Evolutionary conservation across 1,140 invertebrate genomes (phyloP).

Genomic region (Euglossa dilemma): DNA sequence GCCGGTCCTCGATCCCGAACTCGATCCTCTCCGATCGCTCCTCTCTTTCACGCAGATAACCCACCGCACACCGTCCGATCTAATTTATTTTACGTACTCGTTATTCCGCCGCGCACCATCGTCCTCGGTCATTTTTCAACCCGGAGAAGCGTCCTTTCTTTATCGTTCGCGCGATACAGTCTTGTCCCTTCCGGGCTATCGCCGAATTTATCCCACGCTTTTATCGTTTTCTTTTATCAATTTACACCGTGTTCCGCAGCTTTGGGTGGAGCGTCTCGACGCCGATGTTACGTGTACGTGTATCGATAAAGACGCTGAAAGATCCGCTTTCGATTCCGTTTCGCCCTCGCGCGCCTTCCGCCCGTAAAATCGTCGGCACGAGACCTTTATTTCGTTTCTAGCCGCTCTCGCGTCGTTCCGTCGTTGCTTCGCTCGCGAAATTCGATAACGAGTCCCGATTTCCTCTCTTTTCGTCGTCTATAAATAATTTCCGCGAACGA

Average conservation of each 20-base stretch:
- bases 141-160: background rate
- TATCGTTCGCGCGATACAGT: background rate
- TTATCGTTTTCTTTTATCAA: background rate
- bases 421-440: background rate
- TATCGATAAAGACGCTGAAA: background rate
- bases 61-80: background rate
- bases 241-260: background rate
- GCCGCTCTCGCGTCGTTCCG: too few species aligned
- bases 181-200: background rate
- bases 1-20: background rate
- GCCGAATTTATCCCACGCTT: background rate
- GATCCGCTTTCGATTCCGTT: too few species aligned
- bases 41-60: background rate
- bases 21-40: background rate
- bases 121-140: background rate
- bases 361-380: background rate
- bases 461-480: background rate
- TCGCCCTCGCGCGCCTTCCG: too few species aligned
- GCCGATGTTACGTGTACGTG: background rate
- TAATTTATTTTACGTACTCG: constrained; percentile 4
- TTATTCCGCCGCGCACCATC: too few species aligned
- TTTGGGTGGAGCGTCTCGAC: background rate
- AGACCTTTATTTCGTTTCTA: background rate
- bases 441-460: background rate
- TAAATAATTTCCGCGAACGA: constrained; percentile 11